Evolutionary conservation across 2,797 vertebrate genomes (phyloP).

Genomic region (Eulemur coronatus): DNA sequence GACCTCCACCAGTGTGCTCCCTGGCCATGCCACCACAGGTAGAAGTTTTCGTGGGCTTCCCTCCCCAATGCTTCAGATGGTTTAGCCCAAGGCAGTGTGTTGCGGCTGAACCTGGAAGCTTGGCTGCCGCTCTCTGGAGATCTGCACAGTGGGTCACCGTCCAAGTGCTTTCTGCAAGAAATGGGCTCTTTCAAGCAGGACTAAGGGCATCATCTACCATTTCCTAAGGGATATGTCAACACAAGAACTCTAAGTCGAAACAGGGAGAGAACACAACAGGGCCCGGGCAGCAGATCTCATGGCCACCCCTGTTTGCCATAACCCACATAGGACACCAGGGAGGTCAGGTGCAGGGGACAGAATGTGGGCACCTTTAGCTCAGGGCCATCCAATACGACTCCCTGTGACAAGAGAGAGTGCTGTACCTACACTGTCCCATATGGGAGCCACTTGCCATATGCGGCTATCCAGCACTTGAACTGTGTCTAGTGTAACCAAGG

Average conservation of each 20-base stretch:
- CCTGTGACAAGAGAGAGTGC: neutral
- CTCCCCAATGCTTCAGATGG: neutral
- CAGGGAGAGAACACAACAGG: too few species aligned
- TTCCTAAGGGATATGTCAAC: neutral
- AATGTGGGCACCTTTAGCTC: neutral
- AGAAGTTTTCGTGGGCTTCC: neutral
- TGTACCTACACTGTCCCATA: rapidly evolving
- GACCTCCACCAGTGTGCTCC: neutral
- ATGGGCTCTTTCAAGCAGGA: neutral
- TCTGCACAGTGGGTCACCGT: neutral
- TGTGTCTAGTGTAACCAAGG: neutral
- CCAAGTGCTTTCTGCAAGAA: neutral
- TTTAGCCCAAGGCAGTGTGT: neutral
- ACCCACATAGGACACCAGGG: neutral
- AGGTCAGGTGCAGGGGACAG: neutral
- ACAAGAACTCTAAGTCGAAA: neutral
- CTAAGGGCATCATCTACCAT: neutral
- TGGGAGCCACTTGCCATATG: rapidly evolving
- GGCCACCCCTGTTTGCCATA: neutral
- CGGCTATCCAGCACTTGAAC: neutral
- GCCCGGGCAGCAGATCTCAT: neutral
- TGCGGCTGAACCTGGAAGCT: neutral
- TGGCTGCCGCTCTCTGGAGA: neutral
- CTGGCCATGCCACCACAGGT: too few species aligned
- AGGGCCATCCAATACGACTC: neutral